Percentiles rank a stretch among this genome's conserved stretches.
phyloP scores from a whole-genome alignment of 2,888 invertebrate species.

The Acanthosepion lycidas region DNA sequence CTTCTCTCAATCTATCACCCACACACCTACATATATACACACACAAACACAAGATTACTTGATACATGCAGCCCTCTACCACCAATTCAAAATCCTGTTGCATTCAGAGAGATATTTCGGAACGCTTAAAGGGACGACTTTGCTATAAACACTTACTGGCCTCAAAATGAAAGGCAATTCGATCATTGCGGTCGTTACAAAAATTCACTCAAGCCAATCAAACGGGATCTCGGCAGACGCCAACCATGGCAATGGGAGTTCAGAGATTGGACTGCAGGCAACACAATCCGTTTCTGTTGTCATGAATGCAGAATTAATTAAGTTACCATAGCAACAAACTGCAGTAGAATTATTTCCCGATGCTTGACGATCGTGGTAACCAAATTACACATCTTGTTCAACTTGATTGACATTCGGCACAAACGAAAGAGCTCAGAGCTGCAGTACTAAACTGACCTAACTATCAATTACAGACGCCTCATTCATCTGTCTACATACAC shows the following conservation, averaged over 20 bases:
- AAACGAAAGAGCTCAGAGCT: neutral
- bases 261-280: neutral
- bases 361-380: neutral
- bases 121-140: neutral
- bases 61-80: too few relatives aligned
- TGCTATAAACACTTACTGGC: neutral
- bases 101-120: neutral
- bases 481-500: neutral
- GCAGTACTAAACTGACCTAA: neutral
- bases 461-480: neutral
- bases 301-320: conserved; percentile 1
- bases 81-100: neutral
- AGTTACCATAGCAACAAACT: conserved; percentile 8
- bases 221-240: neutral
- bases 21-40: too few relatives aligned
- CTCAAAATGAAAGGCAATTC: neutral
- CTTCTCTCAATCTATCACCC: too few relatives aligned
- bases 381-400: neutral
- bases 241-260: neutral
- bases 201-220: neutral
- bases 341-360: neutral
- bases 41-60: neutral
- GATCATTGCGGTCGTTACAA: neutral
- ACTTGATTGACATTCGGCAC: neutral
- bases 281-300: neutral